Conservation (phyloP, 64 coral and sea anemone genomes). For the Pocillopora damicornis region DNA sequence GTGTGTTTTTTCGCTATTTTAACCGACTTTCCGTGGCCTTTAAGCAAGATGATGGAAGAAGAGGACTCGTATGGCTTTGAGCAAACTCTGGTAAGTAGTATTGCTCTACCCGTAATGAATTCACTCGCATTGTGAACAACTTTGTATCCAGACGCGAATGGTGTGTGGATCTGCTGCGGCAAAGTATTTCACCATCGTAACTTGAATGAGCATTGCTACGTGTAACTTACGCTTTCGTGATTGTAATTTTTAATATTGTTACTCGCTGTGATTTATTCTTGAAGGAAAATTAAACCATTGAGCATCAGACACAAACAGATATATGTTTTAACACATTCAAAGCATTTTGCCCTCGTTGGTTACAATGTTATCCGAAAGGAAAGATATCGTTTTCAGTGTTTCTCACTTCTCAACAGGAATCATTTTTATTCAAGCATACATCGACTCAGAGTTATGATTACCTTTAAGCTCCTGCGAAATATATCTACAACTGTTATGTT, state of each 20-base stretch:
- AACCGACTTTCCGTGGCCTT: neutral
- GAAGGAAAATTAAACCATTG: too few species aligned
- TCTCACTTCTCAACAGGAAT: too few species aligned
- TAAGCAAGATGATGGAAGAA: slow-evolving; percentile 45
- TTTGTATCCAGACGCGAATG: neutral
- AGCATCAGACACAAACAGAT: neutral
- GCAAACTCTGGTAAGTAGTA: slow-evolving; percentile 39
- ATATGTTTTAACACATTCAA: neutral
- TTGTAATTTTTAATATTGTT: too few species aligned
- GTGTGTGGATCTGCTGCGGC: too few species aligned
- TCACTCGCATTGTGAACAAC: neutral
- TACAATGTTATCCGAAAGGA: neutral
- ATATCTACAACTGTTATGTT: too few species aligned
- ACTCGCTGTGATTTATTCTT: too few species aligned
- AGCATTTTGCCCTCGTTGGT: neutral
- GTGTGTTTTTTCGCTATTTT: neutral
- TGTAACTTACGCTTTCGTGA: too few species aligned
- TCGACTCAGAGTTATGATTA: too few species aligned
- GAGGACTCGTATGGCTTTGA: slow-evolving; percentile 48
- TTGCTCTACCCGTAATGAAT: neutral
- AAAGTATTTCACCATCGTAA: too few species aligned
- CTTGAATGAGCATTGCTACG: too few species aligned
- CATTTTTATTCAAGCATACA: too few species aligned
- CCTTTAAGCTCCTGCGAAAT: too few species aligned
- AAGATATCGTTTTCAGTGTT: neutral